phyloP scores from a whole-genome alignment of 2,888 invertebrate genomes.

The Dynastes hyllus region DNA sequence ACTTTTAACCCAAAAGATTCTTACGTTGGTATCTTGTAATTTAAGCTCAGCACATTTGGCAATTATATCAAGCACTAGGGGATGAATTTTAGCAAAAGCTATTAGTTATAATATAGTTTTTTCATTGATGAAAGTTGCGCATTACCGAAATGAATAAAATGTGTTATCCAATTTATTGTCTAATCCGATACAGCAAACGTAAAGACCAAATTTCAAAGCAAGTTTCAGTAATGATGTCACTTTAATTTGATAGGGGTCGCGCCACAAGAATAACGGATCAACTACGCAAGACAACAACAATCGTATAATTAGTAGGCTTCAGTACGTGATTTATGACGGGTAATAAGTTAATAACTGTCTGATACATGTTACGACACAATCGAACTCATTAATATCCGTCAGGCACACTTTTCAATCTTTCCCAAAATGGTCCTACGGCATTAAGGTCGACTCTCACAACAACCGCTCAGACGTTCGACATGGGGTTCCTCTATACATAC shows the following conservation, averaged over 20 bases:
- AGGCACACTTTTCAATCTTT: conserved; percentile 58
- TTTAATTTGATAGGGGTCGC: conserved; percentile 5
- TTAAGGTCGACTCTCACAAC: conserved; percentile 8
- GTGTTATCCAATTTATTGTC: neutral
- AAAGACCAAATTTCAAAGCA: too few relatives aligned
- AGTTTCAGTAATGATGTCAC: too few relatives aligned
- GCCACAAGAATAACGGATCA: conserved; percentile 27
- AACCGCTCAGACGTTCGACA: conserved; percentile 27
- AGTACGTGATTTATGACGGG: conserved; percentile 64
- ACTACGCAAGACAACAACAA: conserved; percentile 57
- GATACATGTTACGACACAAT: conserved; percentile 66
- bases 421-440: conserved; percentile 28
- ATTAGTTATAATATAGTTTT: too few relatives aligned
- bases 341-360: conserved; percentile 69
- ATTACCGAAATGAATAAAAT: neutral
- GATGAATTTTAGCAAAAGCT: too few relatives aligned
- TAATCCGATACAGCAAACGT: too few relatives aligned
- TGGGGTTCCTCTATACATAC: conserved; percentile 29
- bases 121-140: too few relatives aligned
- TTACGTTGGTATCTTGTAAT: too few relatives aligned
- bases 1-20: too few relatives aligned
- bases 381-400: conserved; percentile 66
- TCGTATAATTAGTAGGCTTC: conserved; percentile 65
- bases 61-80: too few relatives aligned
- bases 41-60: too few relatives aligned